Evolutionary conservation across 1,140 invertebrate species (phyloP).

Genomic region (Hylaeus anthracinus): DNA sequence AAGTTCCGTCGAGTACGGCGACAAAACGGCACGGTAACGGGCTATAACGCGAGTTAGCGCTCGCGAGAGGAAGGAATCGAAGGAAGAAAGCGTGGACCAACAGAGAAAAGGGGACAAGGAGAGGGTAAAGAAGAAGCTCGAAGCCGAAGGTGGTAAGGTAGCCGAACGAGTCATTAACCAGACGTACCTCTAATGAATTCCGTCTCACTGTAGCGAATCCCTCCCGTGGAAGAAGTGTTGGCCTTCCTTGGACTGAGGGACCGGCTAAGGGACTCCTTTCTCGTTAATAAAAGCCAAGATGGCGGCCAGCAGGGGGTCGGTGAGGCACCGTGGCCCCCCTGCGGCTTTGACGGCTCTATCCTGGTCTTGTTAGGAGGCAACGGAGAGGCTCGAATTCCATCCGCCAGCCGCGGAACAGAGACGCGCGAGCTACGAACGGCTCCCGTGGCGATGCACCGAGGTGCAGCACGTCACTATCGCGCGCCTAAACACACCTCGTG

Average conservation of each 20-base stretch:
- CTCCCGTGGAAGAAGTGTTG: conserved; percentile 42
- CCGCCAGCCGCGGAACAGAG: conserved; percentile 34
- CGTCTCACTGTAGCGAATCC: conserved; percentile 67
- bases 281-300: conserved; percentile 81
- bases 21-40: neutral
- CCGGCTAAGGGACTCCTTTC: conserved; percentile 65
- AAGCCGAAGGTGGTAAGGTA: conserved; percentile 64
- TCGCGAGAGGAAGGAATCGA: neutral
- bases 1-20: too few relatives aligned
- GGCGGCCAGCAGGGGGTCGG: conserved; percentile 78
- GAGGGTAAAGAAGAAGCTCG: conserved; percentile 37
- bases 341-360: conserved; percentile 81
- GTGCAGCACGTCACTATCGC: conserved; percentile 77
- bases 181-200: conserved; percentile 74
- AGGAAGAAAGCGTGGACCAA: neutral
- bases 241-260: conserved; percentile 36
- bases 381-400: conserved; percentile 48
- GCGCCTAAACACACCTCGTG: conserved; percentile 81
- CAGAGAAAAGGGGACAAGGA: neutral
- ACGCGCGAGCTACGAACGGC: conserved; percentile 66
- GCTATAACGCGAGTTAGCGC: neutral
- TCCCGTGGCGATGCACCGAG: conserved; percentile 76
- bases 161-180: conserved; percentile 73
- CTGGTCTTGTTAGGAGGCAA: conserved; percentile 73
- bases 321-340: conserved; percentile 75